Evolutionary conservation across 2,797 vertebrate genomes (phyloP).

Genomic region (Sardinella longiceps): DNA sequence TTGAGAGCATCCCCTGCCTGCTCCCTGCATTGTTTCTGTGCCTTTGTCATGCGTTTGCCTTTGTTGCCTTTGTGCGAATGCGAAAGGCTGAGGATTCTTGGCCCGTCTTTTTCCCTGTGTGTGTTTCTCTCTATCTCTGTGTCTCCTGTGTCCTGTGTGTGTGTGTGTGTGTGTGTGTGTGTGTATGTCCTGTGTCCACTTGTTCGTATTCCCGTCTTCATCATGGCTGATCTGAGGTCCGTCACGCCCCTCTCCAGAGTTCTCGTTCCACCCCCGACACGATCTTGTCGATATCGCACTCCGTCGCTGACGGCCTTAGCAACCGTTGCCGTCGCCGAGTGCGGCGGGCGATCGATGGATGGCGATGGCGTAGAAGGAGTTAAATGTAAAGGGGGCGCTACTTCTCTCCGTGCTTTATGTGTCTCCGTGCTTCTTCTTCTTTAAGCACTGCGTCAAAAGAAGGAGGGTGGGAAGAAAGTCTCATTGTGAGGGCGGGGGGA

Average conservation of each 20-base stretch:
- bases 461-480: slow-evolving; percentile 46
- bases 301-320: slow-evolving; percentile 60
- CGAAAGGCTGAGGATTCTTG: slow-evolving; percentile 27
- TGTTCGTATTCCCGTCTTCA: slow-evolving; percentile 50
- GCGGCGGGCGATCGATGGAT: too few relatives aligned
- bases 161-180: too few relatives aligned
- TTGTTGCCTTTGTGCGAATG: slow-evolving; percentile 33
- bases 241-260: slow-evolving; percentile 3
- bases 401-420: slow-evolving; percentile 51
- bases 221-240: slow-evolving; percentile 47
- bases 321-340: slow-evolving; percentile 51
- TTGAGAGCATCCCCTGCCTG: background rate
- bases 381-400: slow-evolving; percentile 60
- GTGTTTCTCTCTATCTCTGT: too few relatives aligned
- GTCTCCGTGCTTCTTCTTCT: slow-evolving; percentile 62
- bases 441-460: slow-evolving; percentile 77
- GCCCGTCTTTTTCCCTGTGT: slow-evolving; percentile 18
- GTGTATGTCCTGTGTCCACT: slow-evolving; percentile 45
- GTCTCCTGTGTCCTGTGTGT: too few relatives aligned
- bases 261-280: slow-evolving; percentile 41
- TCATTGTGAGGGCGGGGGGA: slow-evolving; percentile 68
- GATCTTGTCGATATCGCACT: slow-evolving; percentile 52
- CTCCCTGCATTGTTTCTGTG: background rate
- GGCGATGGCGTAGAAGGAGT: slow-evolving; percentile 55
- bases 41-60: background rate